phyloP scores from a whole-genome alignment of 2,113 vertebrate species.

The Cromileptes altivelis region DNA sequence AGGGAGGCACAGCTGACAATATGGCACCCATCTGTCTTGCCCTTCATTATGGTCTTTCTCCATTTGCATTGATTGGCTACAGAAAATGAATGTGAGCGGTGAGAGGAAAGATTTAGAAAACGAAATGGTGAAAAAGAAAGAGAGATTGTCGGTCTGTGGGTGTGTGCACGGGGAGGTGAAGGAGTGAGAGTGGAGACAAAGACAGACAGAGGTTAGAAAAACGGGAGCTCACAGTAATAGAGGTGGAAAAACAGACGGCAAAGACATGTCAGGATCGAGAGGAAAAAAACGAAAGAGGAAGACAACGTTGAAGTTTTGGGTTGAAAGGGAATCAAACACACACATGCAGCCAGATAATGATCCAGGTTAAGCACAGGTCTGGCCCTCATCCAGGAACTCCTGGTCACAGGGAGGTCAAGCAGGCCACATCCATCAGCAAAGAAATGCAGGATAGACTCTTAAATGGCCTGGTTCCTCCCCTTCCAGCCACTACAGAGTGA shows the following conservation, averaged over 20 bases:
- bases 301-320: constrained; percentile 13
- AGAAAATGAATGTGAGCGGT: constrained; percentile 61
- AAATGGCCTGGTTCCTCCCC: constrained; percentile 74
- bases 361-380: constrained; percentile 61
- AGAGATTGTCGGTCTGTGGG: neutral
- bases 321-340: constrained; percentile 19
- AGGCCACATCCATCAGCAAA: constrained; percentile 78
- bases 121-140: neutral
- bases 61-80: constrained; percentile 74
- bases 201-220: constrained; percentile 39
- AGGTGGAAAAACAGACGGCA: constrained; percentile 27
- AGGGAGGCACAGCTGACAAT: constrained; percentile 56
- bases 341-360: constrained; percentile 45
- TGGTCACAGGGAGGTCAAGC: constrained; percentile 80
- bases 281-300: constrained; percentile 15
- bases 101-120: constrained; percentile 23
- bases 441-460: constrained; percentile 72
- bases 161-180: neutral
- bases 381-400: constrained; percentile 61
- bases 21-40: constrained; percentile 66
- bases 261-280: constrained; percentile 1
- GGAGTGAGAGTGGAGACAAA: constrained; percentile 10
- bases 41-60: constrained; percentile 70
- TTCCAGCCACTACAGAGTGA: constrained; percentile 79
- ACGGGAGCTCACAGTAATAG: neutral